Base-by-base conservation (phyloP, 2,797 vertebrate genomes). In the Zalophus californianus region DNA sequence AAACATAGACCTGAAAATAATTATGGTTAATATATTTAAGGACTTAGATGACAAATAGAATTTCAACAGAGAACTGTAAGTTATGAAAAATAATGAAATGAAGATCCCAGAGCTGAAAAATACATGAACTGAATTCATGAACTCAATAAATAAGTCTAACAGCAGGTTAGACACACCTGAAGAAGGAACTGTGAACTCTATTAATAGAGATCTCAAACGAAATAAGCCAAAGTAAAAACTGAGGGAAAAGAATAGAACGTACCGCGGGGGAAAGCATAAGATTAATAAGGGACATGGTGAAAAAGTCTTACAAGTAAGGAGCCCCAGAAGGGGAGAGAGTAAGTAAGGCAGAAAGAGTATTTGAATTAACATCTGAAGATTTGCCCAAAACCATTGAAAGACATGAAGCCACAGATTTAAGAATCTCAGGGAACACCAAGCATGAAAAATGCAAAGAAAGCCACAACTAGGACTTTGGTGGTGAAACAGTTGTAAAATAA, bases 81-180 rank as follows among this genome's bases (percentile, higher is more conserved):
- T 52, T 75, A 32, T 5, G 48, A 90, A 79, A 75, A 64, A 35
- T 27, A 66, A 77, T 77, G 41, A 75, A 64, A 82, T 50, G 58
- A 52, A 92, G 86, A 60, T 41, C 48, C 58, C 29, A 82, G 41
- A 89, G 58, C 56, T 77, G 52, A 78, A 95, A 70, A 77, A 91
- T 41, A 77, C 35, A 64, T 48, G 62, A 78, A 73, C 56, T 21
- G 23, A 85, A 29, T 5, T 72, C 89, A 29, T 14, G 41, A 89
- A 52, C 72, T 56, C n/a, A 83, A 41, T 52, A 52, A 23, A 52
- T 21, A 60, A 14, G 10, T 32, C 38, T 80, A 89, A 64, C 11
- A 78, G 44, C 52, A 80, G 64, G 41, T 52, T 52, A 41, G 64
- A 86, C 27, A 54, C 3, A 66, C 44, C 5, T 48, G 38, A 87